Conservation (phyloP, 1,140 invertebrate species). For the Holcopasites calliopsidis region DNA sequence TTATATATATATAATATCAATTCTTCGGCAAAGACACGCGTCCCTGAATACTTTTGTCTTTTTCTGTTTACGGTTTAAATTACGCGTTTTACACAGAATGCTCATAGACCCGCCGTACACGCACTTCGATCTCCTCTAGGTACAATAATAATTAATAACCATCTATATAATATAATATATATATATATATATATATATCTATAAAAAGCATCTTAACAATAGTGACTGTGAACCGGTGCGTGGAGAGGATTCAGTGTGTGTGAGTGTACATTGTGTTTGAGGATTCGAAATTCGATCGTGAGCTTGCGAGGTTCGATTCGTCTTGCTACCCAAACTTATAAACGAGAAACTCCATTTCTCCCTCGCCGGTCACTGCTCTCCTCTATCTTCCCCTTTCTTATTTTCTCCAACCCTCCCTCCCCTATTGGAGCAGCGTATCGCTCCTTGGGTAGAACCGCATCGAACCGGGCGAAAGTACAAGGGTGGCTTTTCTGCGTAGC, state of each 20-base stretch:
- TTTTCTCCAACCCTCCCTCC: no score
- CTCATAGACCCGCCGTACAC: not conserved
- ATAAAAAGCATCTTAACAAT: constrained; percentile 54
- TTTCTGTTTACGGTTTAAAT: constrained; percentile 33
- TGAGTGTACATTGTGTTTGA: no score
- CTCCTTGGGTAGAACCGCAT: not conserved
- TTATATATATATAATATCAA: constrained; percentile 8
- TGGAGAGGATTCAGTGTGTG: constrained; percentile 26
- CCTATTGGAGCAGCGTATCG: not conserved
- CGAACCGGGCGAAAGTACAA: constrained; percentile 11
- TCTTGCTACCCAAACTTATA: not conserved
- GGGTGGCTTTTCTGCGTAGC: not conserved
- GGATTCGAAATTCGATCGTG: constrained; percentile 11
- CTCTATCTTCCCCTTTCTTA: not conserved
- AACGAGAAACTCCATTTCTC: not conserved
- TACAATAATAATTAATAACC: constrained; percentile 25
- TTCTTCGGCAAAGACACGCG: not conserved
- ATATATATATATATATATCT: constrained; percentile 54
- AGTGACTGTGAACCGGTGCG: constrained; percentile 42
- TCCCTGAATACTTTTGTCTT: constrained; percentile 41
- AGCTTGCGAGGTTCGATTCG: constrained; percentile 11
- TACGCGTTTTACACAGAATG: constrained; percentile 6
- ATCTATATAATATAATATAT: constrained; percentile 54
- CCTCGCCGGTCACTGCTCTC: not conserved
- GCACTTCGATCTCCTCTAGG: not conserved